These are phyloP conservation scores for Amblyjoppa proteus DNA, from an alignment of 2,888 invertebrate genomes.

Conservation along the genomic window DNA sequence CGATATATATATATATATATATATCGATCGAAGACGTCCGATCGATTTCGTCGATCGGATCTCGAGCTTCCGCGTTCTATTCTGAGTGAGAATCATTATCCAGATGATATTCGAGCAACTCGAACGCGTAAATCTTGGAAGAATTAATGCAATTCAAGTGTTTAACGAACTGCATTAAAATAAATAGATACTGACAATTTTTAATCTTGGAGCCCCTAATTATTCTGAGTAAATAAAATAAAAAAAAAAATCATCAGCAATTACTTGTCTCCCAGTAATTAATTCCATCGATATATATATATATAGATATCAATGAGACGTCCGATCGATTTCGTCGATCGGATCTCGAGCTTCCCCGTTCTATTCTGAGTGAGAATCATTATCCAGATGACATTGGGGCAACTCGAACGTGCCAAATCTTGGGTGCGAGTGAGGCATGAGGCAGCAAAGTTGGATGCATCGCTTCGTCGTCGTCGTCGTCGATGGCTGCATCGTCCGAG, in stretches of 20 bases:
- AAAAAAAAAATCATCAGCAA: background rate
- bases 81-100: conserved; percentile 33
- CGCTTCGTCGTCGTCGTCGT: conserved; percentile 25
- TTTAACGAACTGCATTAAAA: too few relatives aligned
- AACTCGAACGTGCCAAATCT: conserved; percentile 39
- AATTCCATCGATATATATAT: background rate
- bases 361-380: conserved; percentile 29
- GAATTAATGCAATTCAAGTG: too few relatives aligned
- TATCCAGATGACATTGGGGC: conserved; percentile 54
- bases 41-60: conserved; percentile 7
- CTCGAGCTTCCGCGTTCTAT: conserved; percentile 8
- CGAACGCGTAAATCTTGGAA: conserved; percentile 42
- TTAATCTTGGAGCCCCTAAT: too few relatives aligned
- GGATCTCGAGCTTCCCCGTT: conserved; percentile 3
- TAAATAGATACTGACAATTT: too few relatives aligned
- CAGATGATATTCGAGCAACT: conserved; percentile 47
- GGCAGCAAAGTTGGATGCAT: conserved; percentile 47
- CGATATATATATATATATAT: too few relatives aligned
- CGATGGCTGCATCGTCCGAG: conserved; percentile 51
- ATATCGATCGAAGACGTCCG: background rate
- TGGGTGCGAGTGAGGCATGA: conserved; percentile 19
- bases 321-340: conserved; percentile 6
- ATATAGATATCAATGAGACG: background rate
- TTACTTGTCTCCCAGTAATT: background rate
- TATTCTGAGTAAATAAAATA: background rate